Base-by-base conservation (phyloP, 2,888 invertebrate species). In the Melipona bicolor region DNA sequence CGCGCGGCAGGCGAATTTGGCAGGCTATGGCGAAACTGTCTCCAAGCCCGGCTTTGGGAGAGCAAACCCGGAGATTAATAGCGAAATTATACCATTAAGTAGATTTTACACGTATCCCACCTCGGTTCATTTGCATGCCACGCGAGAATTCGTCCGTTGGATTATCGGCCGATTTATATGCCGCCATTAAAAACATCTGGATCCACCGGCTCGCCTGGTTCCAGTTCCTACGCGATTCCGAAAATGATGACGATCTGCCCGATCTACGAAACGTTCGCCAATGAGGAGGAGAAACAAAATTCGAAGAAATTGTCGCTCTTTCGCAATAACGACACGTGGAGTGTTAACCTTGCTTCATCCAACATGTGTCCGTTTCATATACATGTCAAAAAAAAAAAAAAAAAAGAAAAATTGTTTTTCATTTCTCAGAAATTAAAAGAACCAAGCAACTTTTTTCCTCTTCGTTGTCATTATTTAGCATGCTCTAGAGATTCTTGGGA, bases 31-130 rank as follows among this genome's bases (percentile, higher is more conserved):
- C 59, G 76, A 78, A 52, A 74, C 70, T 73, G 84, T 74, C 87
- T 64, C 67, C 43, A 9, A 77, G 82, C 75, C 75, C 68, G 59
- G 77, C 49, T 59, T 17, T 11, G 43, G 43, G 65, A n/a, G 74
- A 32, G 61, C 81, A 75, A 86, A 91, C 86, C 24, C 87, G 76
- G 88, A 91, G 92, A 93, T 93, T 93, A 92, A 93, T 93, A 90
- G 92, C 89, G 83, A 91, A 92, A 93, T 93, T 93, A 93, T 93
- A 91, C 93, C 89, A 90, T 91, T 88, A 88, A 89, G 90, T 88
- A 88, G 89, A 91, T 88, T 91, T 91, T 87, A 89, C 90, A 87
- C 85, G 86, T 87, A 88, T 90, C 36, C 43, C 11, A 11, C 9
- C 9, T 32, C 84, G 36, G 86, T 79, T 90, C 87, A 91, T 93